Base-by-base conservation (phyloP, 2,888 invertebrate species). In the Lasioglossum morio region DNA sequence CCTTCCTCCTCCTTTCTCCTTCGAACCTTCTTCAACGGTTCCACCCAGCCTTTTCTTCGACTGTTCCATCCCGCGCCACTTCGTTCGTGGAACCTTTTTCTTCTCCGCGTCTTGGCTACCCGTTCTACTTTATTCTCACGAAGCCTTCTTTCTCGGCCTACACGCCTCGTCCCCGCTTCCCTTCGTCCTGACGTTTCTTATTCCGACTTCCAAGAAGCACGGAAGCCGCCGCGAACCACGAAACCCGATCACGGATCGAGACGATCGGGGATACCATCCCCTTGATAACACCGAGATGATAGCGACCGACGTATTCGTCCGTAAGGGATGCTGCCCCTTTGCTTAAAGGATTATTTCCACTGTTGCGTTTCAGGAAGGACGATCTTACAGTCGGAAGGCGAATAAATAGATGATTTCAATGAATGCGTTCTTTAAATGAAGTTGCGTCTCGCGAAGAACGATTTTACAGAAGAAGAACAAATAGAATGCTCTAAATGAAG, bases 81-180 rank as follows among this genome's bases (percentile, higher is more conserved):
- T 84, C 82, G 19, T 83, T 81, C 86, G 63, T 69, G 60, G 84
- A 85, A 84, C 85, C 75, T 78, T 88, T 84, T 88, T 87, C 87
- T 84, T 85, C 79, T 34, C 78, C 70, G 73, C 85, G 73, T 53
- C 48, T 7, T 72, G 73, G 57, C 83, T 84, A 7, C 63, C 79
- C 84, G 81, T 75, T 81, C 73, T 76, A 78, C 81, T 87, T 87
- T 87, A 86, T 90, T 87, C 87, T 87, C 90, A 87, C 89, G 85
- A 88, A 81, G 88, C 46, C 85, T 7, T 16, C 60, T 60, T 27
- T 14, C 60, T 27, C 14, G 53, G n/a, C 10, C 10, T 53, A 53
- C 12, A 5, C 14, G 27, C 63, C 63, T 16, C 63, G 30, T 27
- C 63, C 30, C 16, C 30, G 27, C 1, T 7, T 63, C 63, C 5